A percentile compares a stretch with the other conserved stretches of the same genome.
These are phyloP conservation scores for Drosophila arizonae DNA, from an alignment of 1,140 invertebrate species.

Conservation along the genomic window DNA sequence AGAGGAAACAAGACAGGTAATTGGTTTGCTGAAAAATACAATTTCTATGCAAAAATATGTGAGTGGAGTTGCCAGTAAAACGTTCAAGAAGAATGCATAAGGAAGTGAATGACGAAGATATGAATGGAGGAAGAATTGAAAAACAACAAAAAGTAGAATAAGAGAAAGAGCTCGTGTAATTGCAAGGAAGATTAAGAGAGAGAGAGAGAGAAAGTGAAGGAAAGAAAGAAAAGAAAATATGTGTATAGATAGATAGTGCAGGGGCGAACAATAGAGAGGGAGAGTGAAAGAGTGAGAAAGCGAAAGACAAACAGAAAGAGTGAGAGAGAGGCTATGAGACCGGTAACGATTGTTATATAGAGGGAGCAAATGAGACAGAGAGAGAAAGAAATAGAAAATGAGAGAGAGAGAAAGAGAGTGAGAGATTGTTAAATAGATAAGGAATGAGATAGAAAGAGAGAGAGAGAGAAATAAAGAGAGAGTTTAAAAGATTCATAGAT, in stretches of 20 bases:
- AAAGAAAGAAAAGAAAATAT: neutral
- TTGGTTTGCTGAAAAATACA: neutral
- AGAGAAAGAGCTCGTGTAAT: no score
- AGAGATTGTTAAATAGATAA: neutral
- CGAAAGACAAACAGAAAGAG: no score
- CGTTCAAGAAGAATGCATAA: neutral
- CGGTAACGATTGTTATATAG: no score
- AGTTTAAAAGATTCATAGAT: neutral
- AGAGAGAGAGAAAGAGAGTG: neutral
- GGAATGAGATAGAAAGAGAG: neutral
- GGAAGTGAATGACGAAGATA: no score
- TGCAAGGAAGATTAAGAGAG: no score
- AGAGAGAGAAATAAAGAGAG: neutral
- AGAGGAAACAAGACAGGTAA: conserved; percentile 1
- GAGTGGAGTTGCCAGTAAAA: neutral
- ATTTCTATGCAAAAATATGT: conserved; percentile 11
- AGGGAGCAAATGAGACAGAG: no score
- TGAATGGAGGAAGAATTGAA: no score
- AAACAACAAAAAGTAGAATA: neutral
- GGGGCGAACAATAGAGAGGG: neutral
- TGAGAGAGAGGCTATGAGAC: no score
- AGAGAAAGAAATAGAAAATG: neutral
- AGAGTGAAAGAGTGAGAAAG: neutral
- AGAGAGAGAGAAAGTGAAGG: neutral
- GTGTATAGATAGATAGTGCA: no score